Evolutionary conservation across 1,140 invertebrate genomes (phyloP), one percentile per base, ranked within the genome.

Genomic region (Apis laboriosa): DNA sequence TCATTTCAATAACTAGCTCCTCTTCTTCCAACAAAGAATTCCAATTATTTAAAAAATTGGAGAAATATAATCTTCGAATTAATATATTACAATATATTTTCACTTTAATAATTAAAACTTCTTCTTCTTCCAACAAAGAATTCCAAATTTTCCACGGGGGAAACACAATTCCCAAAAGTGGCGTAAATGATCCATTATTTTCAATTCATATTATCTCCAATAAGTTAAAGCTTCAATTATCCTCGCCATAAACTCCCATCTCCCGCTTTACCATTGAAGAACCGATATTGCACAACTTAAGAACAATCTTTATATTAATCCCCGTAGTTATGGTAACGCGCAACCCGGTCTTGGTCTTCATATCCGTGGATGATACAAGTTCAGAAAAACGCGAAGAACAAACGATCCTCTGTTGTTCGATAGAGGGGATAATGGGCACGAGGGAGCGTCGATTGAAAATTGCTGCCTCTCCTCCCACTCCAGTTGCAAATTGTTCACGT

Each of bases 381-480:
- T 81, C 80, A 49, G 73, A 81, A 81, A 81, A 81, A 81, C 70
- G 79, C 72, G 51, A 56, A 43, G 34, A 58, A 53, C 80, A 67
- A 68, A 58, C 72, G 79, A 51, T 77, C 9, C 2, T 1, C 9
- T n/a, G 15, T 5, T 12, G 21, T n/a, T 11, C 3, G 21, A 17
- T 11, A 51, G 60, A 17, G n/a, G 60, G 28, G 60, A 66, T 80
- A 80, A 82, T 77, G 80, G 74, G 74, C 73, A 76, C 56, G 55
- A 77, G 73, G 80, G 80, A 82, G 80, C 80, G 80, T 68, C 80
- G 55, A 70, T 77, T 82, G 80, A 82, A 77, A 82, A 82, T 77
- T 82, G 64, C 79, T 51, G 72, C 63, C 43, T 72, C 68, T 51
- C 34, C 19, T 9, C 56, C 17, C 24, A 43, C 15, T 24, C 2